Evolutionary conservation across 1,140 invertebrate species (phyloP).

Genomic region (Cryptotermes secundus): DNA sequence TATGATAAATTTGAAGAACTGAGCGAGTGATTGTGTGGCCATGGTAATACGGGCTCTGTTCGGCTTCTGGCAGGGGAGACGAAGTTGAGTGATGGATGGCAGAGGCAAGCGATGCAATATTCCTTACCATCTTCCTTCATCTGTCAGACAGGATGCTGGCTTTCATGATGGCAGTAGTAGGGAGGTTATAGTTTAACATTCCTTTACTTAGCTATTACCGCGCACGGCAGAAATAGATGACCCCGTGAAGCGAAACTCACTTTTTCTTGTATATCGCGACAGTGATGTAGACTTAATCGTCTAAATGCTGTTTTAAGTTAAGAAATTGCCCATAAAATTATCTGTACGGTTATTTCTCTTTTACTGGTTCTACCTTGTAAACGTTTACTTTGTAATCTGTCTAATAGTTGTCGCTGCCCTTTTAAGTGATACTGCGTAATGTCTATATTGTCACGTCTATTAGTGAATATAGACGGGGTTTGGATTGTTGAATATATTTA

Average conservation of each 20-base stretch:
- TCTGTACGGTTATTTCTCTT: background rate
- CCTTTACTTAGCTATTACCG: background rate
- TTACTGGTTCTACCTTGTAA: background rate
- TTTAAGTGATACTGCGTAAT: no score
- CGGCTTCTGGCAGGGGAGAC: background rate
- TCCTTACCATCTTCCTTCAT: background rate
- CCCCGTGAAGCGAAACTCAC: background rate
- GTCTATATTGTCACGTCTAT: no score
- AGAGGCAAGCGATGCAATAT: slow-evolving; percentile 1
- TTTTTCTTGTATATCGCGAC: background rate
- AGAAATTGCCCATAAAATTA: background rate
- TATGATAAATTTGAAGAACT: background rate
- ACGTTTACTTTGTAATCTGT: no score
- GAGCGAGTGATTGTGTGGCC: background rate
- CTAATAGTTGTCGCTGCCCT: no score
- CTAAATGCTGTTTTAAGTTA: background rate
- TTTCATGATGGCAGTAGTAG: background rate
- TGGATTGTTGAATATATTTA: no score
- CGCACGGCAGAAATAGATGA: background rate
- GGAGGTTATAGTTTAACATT: background rate
- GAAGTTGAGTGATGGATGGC: background rate
- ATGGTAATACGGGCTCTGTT: background rate
- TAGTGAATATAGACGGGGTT: no score
- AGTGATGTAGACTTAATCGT: background rate
- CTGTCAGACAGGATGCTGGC: background rate